A percentile compares a stretch with the other conserved stretches of the same genome.
Conservation (phyloP, 2,113 vertebrate species). For the Gorsachius goisagi region DNA sequence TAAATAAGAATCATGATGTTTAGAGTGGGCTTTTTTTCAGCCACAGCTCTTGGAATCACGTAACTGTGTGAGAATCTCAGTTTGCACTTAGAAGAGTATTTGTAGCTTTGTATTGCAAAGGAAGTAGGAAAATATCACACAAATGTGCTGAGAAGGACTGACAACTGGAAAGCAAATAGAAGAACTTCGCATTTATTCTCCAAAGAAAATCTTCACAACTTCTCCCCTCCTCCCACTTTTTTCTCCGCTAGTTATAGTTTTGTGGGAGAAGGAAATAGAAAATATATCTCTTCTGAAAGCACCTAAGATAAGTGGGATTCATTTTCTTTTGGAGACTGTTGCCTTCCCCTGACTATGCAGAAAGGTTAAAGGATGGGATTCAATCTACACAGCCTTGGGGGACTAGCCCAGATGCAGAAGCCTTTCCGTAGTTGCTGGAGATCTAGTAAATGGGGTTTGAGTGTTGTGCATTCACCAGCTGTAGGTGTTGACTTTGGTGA, state of each 20-base stretch:
- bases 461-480: not conserved
- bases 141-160: not conserved
- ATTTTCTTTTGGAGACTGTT: not conserved
- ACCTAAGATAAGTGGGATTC: not conserved
- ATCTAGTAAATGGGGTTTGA: not conserved
- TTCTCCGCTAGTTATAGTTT: not conserved
- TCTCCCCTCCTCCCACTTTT: not conserved
- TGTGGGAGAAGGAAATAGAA: not conserved
- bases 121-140: constrained; percentile 25
- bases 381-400: not conserved
- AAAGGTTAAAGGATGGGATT: not conserved
- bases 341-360: not conserved
- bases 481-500: not conserved
- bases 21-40: not conserved
- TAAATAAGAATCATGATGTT: not conserved
- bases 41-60: not conserved
- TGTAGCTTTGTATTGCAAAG: constrained; percentile 17
- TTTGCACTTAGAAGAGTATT: constrained; percentile 10
- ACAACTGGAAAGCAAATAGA: not conserved
- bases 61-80: constrained; percentile 5
- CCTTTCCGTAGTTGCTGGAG: not conserved
- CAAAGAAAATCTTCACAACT: not conserved
- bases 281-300: not conserved
- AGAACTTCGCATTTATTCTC: not conserved
- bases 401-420: not conserved